Base-by-base conservation (phyloP, 2,113 vertebrate genomes). In the Aplodontia rufa region DNA sequence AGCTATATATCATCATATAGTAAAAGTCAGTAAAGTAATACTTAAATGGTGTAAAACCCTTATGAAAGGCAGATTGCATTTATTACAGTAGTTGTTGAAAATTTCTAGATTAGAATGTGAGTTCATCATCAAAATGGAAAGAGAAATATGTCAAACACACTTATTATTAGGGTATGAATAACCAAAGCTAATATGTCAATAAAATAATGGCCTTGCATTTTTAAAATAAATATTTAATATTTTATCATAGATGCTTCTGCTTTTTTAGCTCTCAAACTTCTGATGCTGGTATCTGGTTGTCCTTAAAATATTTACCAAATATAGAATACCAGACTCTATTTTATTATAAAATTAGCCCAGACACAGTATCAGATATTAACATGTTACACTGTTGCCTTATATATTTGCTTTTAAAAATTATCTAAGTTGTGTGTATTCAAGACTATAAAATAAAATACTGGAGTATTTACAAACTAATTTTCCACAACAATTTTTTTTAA, bases 381-480 rank as follows among this genome's bases (percentile, higher is more conserved):
- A 76, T 37, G 72, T 66, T 79, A 96, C 81, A 24, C 74, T 91
- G 13, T 76, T 95, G 58, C 40, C 69, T 88, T 82, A 96, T 90
- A 89, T 95, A 97, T 95, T 91, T 96, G 78, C 74, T 92, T 94
- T 47, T 69, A 94, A 87, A 97, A 93, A 16, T 26, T 60, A 90
- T 55, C 35, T 96, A 97, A 69, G 30, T 74, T 96, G 58, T 75
- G 8, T 84, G 45, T 75, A 97, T 93, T 55, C 97, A 96, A 98
- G 97, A 97, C 97, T 97, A 94, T 24, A 97, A 90, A 97, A 97
- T 91, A 96, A 93, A 96, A 91, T 87, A 95, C 84, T 97, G 95
- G n/a, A 79, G 51, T 98, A 98, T 98, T 97, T 98, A 98, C 97
- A 98, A 75, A 55, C 83, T 96, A 91, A 96, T 93, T 97, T 92